phyloP scores from a whole-genome alignment of 1,140 invertebrate species.

The Caerostris extrusa region DNA sequence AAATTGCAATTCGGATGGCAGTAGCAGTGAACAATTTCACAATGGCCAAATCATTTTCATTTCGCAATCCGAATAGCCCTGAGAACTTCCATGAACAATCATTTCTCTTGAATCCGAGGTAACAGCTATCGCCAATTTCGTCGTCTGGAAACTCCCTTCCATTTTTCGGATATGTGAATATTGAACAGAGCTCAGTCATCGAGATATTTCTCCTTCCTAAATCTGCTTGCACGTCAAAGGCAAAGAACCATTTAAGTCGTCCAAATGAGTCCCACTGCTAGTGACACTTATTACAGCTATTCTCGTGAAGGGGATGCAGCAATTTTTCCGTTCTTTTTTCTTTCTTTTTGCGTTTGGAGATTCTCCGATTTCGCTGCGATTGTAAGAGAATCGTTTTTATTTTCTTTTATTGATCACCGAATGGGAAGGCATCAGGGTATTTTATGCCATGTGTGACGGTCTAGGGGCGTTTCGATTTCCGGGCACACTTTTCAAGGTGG shows the following conservation, averaged over 20 bases:
- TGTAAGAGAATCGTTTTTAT: not conserved
- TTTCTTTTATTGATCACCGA: conserved; percentile 37
- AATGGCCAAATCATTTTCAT: not conserved
- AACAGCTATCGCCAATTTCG: conserved; percentile 13
- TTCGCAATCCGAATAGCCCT: not conserved
- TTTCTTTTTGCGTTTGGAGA: not conserved
- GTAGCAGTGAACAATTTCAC: too few species aligned
- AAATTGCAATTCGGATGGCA: not conserved
- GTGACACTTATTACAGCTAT: conserved; percentile 59
- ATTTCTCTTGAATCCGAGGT: not conserved
- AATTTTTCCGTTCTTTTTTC: conserved; percentile 1
- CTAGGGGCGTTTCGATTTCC: not conserved
- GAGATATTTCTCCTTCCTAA: not conserved
- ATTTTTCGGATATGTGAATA: conserved; percentile 18
- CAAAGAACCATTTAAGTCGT: conserved; percentile 4
- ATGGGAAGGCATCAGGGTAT: conserved; percentile 34
- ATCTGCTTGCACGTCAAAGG: conserved; percentile 59
- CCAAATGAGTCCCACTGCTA: conserved; percentile 36
- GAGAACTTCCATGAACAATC: conserved; percentile 27
- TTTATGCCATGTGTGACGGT: conserved; percentile 9
- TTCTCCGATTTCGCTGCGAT: conserved; percentile 13
- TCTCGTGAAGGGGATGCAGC: not conserved
- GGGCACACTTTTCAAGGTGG: not conserved
- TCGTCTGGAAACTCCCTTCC: not conserved
- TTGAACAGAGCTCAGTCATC: not conserved